Conservation (phyloP, 2,113 vertebrate genomes). For the Sturnus vulgaris region DNA sequence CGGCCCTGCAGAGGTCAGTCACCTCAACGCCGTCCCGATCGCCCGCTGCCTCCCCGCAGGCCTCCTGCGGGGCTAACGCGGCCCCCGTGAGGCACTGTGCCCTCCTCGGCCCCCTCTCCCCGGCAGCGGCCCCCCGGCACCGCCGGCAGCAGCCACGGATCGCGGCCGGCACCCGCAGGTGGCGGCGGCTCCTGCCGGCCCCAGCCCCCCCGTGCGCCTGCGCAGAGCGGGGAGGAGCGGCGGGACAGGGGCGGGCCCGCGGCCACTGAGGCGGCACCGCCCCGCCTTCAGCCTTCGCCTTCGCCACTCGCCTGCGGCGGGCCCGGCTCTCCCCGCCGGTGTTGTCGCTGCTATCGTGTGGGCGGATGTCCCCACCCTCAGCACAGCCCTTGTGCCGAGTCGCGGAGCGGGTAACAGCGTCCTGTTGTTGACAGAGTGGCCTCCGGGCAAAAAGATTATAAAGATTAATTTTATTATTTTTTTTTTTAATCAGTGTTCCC, state of each 20-base stretch:
- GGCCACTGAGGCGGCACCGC: not conserved
- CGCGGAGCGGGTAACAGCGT: fast-evolving
- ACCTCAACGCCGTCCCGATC: not conserved
- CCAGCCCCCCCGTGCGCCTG: not conserved
- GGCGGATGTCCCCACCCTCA: too few species aligned
- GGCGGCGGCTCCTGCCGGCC: too few species aligned
- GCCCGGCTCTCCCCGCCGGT: not conserved
- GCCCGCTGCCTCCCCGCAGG: not conserved
- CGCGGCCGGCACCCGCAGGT: not conserved
- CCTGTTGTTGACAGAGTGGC: not conserved
- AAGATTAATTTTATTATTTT: too few species aligned
- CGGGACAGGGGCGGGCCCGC: too few species aligned
- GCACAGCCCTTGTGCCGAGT: not conserved
- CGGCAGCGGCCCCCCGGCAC: too few species aligned
- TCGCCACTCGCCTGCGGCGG: too few species aligned
- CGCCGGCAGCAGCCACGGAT: too few species aligned
- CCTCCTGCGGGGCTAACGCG: too few species aligned
- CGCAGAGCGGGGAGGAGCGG: not conserved
- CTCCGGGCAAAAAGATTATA: not conserved
- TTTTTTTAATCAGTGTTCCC: not conserved
- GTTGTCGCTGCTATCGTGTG: too few species aligned
- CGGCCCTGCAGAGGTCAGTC: not conserved
- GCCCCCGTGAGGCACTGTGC: fast-evolving
- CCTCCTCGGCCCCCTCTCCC: not conserved
- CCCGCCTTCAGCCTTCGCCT: too few species aligned